Base-by-base conservation (phyloP, 2,888 invertebrate species). In the Cyclophora albipunctata region DNA sequence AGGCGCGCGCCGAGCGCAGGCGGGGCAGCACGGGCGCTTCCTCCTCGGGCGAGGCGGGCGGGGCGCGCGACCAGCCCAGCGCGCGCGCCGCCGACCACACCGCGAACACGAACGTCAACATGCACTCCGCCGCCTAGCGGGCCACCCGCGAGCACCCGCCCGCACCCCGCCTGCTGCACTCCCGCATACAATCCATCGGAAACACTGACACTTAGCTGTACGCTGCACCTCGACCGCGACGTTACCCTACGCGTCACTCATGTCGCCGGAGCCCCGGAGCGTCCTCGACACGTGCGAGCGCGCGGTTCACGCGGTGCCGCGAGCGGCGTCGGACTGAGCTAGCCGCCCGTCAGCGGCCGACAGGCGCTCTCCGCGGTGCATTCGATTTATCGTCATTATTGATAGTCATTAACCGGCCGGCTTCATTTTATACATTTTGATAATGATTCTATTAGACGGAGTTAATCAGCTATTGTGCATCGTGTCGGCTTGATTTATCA, bases 11-110 rank as follows among this genome's bases (percentile, higher is more conserved):
- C 42, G 89, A 88, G 59, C 88, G 83, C 66, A 87, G 75, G 57
- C 84, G 81, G 57, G 84, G 89, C 66, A 86, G 75, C 68, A 79
- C 71, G 46, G 87, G 85, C 52, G 72, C 67, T 59, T 86, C 88
- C 54, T 88, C 88, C 52, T 85, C 84, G 50, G 84, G 84, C 45
- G 84, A 75, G 53, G 67, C 54, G 52, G 75, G 67, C 57, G 60
- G 68, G 49, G 66, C 64, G 70, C 75, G 73, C 59, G 79, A 67
- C 84, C 81, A 83, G 69, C 88, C 83, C 68, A 91, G 81, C 81
- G 90, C 91, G 75, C 91, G 91, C 72, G 91, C 90, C 62, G 89
- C 87, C 69, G 91, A 90, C 91, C 91, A 91, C 82, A 91, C 81
- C 79, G 91, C 88, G 71, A 91, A 90, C 69, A 91, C 87, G 71